These are phyloP conservation scores for Rhinatrema bivittatum DNA, from an alignment of 2,797 vertebrate species.

Conservation along the genomic window DNA sequence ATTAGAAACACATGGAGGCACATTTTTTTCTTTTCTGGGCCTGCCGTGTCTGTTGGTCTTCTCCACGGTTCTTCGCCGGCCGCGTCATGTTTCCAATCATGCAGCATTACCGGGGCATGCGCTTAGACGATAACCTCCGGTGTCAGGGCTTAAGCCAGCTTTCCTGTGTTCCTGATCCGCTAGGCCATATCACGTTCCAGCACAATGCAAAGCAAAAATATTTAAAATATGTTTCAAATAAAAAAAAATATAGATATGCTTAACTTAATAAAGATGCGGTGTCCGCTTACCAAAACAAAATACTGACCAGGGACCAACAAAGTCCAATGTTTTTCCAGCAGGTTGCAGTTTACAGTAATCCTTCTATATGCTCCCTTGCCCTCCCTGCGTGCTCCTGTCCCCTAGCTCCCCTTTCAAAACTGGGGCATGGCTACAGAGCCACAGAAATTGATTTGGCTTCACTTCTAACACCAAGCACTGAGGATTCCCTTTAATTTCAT, in stretches of 20 bases:
- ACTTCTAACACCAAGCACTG: constrained; percentile 41
- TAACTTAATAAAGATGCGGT: constrained; percentile 68
- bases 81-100: no score
- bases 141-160: no score
- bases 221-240: constrained; percentile 67
- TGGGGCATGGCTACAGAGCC: constrained; percentile 39
- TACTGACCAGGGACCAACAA: constrained; percentile 53
- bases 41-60: no score
- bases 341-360: constrained; percentile 48
- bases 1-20: no score
- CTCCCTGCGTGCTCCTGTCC: constrained; percentile 16
- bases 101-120: no score
- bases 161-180: no score
- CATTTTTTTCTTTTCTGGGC: no score
- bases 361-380: constrained; percentile 25
- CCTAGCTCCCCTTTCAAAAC: constrained; percentile 37
- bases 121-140: no score
- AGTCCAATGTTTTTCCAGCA: constrained; percentile 55
- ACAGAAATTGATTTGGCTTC: constrained; percentile 43
- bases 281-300: constrained; percentile 64
- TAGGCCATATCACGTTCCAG: constrained; percentile 51
- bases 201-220: constrained; percentile 62
- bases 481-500: constrained; percentile 36
- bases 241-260: constrained; percentile 46
- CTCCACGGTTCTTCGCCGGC: no score